Conservation (phyloP, 2,888 invertebrate genomes). For the Drosophila algonquin region DNA sequence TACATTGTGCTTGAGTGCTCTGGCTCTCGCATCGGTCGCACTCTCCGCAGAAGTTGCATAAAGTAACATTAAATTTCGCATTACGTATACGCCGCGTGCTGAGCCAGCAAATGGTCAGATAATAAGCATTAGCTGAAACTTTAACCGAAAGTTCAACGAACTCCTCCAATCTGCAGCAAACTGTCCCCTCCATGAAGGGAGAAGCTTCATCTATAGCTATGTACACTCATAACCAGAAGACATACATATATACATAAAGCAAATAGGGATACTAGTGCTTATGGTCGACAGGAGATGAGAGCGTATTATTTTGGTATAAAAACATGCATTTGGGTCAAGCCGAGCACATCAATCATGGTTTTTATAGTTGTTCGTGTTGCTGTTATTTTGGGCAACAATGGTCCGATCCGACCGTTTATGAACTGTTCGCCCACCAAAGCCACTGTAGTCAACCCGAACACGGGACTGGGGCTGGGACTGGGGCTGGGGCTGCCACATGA, state of each 20-base stretch:
- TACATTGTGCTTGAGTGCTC: slow-evolving; percentile 55
- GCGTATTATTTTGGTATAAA: slow-evolving; percentile 70
- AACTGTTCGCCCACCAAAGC: slow-evolving; percentile 58
- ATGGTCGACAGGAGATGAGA: slow-evolving; percentile 25
- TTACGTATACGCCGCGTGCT: slow-evolving; percentile 67
- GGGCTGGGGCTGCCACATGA: neutral
- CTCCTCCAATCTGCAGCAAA: slow-evolving; percentile 39
- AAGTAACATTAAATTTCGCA: slow-evolving; percentile 69
- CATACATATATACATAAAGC: neutral
- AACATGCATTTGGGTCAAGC: slow-evolving; percentile 79
- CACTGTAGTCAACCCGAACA: slow-evolving; percentile 40
- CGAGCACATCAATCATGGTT: slow-evolving; percentile 73
- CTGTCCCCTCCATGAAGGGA: slow-evolving; percentile 29
- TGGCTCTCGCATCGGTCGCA: slow-evolving; percentile 3
- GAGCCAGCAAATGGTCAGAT: slow-evolving; percentile 63
- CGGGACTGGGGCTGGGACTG: no score
- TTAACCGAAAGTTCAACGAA: slow-evolving; percentile 59
- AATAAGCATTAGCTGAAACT: slow-evolving; percentile 61
- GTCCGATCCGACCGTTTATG: slow-evolving; percentile 53
- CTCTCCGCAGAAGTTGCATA: slow-evolving; percentile 31
- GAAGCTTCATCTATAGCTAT: slow-evolving; percentile 3
- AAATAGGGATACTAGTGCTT: slow-evolving; percentile 38
- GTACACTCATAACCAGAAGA: slow-evolving; percentile 6
- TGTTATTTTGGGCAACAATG: slow-evolving; percentile 43
- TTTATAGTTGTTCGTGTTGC: slow-evolving; percentile 54